Base-by-base conservation (phyloP, 1,140 invertebrate species). In the Euwallacea similis region DNA sequence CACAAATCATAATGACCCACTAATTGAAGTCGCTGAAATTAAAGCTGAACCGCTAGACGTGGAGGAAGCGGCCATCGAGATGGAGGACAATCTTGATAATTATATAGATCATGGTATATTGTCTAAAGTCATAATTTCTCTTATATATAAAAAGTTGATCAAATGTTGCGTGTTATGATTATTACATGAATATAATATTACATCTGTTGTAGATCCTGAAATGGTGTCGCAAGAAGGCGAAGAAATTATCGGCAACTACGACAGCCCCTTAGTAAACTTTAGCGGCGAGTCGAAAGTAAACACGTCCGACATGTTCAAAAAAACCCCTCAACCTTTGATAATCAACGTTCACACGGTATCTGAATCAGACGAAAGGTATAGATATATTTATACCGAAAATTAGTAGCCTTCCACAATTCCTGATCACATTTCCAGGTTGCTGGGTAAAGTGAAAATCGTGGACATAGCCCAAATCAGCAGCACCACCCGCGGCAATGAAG, bases 21-120 rank as follows among this genome's bases (percentile, higher is more conserved):
- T 73, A 13, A 56, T 74, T 43, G 72, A 73, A 44, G 60, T 77
- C 10, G 68, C 73, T 7, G 74, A 76, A 53, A 78, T 78, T 10
- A 78, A 78, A 56, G 62, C 76, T 7, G 77, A 78, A 72, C 77
- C 77, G 7, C 42, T 76, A 6, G 74, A 75, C 13, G 44, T 74
- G 33, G 75, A 76, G 42, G 75, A 76, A 55, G 70, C 58, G 11
- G 42, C 71, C 11, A 76, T 77, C 42, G 76, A 74, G 59, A 64
- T 77, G 13, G 75, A 76, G 63, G 76, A 76, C n/a, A 72, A 73
- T 59, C 10, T 74, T n/a, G 66, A 72, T 0, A 74, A 64, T 59
- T 76, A 64, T 60, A 71, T 61, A 7, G 71, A 59, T 9, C 56
- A 71, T 46, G 68, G 63, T 69, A 55, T 2, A 15, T 53, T 42